A percentile compares a stretch with the other conserved stretches of the same genome.
Conservation (phyloP, 2,113 vertebrate genomes). For the Zosterops japonicus region DNA sequence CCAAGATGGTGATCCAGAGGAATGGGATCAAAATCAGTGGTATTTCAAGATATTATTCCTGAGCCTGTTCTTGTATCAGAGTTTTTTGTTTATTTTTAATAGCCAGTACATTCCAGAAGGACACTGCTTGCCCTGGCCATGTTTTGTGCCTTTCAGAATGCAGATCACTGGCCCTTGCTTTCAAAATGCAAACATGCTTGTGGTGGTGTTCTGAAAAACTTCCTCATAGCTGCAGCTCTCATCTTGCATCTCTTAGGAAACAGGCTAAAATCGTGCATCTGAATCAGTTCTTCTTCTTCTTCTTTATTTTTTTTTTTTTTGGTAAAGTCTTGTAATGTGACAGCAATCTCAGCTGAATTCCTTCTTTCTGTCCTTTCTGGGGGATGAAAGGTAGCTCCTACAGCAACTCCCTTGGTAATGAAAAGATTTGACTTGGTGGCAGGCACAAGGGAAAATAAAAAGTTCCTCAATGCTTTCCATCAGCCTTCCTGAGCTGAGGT, state of each 20-base stretch:
- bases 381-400: neutral
- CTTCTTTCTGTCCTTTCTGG: neutral
- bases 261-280: neutral
- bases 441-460: neutral
- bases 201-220: neutral
- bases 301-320: neutral
- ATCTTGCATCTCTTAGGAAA: neutral
- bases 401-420: neutral
- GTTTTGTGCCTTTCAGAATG: neutral
- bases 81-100: neutral
- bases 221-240: neutral
- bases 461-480: neutral
- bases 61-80: rapidly evolving
- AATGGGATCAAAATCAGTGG: neutral
- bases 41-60: neutral
- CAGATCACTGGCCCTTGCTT: neutral
- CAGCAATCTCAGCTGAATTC: neutral
- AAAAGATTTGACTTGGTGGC: neutral
- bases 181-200: neutral
- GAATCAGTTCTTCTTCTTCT: neutral
- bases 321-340: neutral
- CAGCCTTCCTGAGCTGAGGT: neutral
- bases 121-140: neutral
- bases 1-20: neutral
- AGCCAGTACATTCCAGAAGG: neutral